Percentiles rank a stretch among this genome's conserved stretches.
Evolutionary conservation across 1,140 invertebrate species (phyloP).

Genomic region (Semibalanus balanoides): DNA sequence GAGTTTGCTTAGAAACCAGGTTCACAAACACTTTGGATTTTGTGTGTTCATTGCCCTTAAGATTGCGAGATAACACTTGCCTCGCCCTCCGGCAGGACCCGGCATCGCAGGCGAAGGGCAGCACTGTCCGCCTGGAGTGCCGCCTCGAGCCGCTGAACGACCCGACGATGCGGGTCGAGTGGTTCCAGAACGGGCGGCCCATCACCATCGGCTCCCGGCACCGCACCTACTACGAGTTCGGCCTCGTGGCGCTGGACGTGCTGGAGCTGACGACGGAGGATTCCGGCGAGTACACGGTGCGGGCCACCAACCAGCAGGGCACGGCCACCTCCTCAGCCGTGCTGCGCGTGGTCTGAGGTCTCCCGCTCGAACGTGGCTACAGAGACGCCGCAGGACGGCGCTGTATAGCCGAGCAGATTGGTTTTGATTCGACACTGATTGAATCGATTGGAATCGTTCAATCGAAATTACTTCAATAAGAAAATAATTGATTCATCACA

Average conservation of each 20-base stretch:
- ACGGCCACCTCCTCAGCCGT: constrained; percentile 77
- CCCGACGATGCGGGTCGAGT: constrained; percentile 89
- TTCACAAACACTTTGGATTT: too few relatives aligned
- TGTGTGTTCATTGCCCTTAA: too few relatives aligned
- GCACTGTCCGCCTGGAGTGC: constrained; percentile 79
- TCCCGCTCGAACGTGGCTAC: too few relatives aligned
- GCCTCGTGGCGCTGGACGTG: constrained; percentile 80
- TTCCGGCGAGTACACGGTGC: constrained; percentile 82
- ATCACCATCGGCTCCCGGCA: constrained; percentile 53
- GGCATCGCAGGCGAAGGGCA: constrained; percentile 46
- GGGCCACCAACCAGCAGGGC: constrained; percentile 84
- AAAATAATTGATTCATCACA: too few relatives aligned
- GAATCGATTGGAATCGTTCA: too few relatives aligned
- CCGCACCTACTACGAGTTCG: constrained; percentile 86
- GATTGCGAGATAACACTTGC: too few relatives aligned
- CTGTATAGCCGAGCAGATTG: too few relatives aligned
- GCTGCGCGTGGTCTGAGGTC: constrained; percentile 44
- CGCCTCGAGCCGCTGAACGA: constrained; percentile 84
- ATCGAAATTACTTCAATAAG: too few relatives aligned
- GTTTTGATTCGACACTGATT: too few relatives aligned
- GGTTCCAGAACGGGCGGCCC: constrained; percentile 75
- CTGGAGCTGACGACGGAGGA: constrained; percentile 72
- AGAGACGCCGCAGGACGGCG: too few relatives aligned
- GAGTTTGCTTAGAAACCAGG: too few relatives aligned
- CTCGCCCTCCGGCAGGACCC: too few relatives aligned